Conservation (phyloP, 2,113 vertebrate genomes). For the Rattus rattus region DNA sequence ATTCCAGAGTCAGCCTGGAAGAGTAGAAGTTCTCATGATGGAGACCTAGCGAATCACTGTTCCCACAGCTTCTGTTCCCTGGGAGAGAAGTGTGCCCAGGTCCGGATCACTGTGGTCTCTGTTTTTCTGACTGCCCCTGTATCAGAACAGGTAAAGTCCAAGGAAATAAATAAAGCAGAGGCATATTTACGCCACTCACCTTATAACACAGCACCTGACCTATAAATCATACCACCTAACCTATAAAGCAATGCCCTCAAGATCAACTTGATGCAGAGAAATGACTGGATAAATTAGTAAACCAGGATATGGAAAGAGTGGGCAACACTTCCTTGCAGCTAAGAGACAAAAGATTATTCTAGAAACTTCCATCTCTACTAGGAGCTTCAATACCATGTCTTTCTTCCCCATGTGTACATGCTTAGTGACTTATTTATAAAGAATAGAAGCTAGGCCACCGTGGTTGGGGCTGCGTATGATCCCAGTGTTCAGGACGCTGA, state of each 20-base stretch:
- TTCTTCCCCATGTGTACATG: too few relatives aligned
- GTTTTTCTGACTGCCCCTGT: not conserved
- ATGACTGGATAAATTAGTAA: not conserved
- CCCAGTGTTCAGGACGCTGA: not conserved
- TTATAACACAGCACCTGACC: not conserved
- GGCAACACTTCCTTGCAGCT: not conserved
- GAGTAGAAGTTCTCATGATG: not conserved
- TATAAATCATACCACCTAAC: not conserved
- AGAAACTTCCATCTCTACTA: not conserved
- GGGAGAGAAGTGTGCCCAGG: not conserved
- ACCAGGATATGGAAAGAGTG: not conserved
- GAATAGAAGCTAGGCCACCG: not conserved
- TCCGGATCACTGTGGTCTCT: not conserved
- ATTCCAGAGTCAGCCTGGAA: slow-evolving; percentile 17
- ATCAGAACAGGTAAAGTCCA: not conserved
- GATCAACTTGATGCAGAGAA: not conserved
- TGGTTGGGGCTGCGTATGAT: not conserved
- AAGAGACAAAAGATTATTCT: not conserved
- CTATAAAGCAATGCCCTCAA: not conserved
- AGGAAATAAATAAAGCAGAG: not conserved
- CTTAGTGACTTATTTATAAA: not conserved
- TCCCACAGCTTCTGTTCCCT: not conserved
- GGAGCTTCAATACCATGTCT: not conserved
- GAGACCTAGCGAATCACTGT: too few relatives aligned
- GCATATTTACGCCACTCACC: fast-evolving